phyloP scores from a whole-genome alignment of 2,888 invertebrate genomes.

The Ecdyonurus torrentis region DNA sequence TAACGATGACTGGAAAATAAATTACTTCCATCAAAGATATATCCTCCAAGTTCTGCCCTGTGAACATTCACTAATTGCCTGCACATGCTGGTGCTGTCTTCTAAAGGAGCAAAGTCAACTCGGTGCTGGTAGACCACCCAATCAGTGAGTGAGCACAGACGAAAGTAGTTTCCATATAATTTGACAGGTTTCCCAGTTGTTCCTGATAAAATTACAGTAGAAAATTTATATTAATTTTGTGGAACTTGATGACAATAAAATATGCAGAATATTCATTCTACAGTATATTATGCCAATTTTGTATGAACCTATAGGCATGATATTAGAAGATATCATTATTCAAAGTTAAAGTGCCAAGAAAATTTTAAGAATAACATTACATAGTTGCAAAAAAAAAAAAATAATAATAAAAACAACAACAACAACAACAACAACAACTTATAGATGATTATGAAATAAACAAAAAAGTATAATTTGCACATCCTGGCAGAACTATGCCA shows the following conservation, averaged over 20 bases:
- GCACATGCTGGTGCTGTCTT: slow-evolving; percentile 44
- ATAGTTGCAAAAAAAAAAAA: too few relatives aligned
- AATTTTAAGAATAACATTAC: too few relatives aligned
- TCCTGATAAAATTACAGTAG: not conserved
- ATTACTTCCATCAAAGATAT: slow-evolving; percentile 20
- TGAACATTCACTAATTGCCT: slow-evolving; percentile 42
- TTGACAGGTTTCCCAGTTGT: not conserved
- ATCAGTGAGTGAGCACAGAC: slow-evolving; percentile 36
- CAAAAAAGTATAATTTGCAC: too few relatives aligned
- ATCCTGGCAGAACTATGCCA: too few relatives aligned
- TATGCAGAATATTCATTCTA: not conserved
- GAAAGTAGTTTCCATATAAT: slow-evolving; percentile 46
- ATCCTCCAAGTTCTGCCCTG: slow-evolving; percentile 33
- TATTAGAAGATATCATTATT: too few relatives aligned
- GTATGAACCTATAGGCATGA: too few relatives aligned
- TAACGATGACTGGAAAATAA: slow-evolving; percentile 12
- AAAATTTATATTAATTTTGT: too few relatives aligned
- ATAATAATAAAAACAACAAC: too few relatives aligned
- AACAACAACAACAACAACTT: too few relatives aligned
- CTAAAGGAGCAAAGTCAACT: slow-evolving; percentile 54
- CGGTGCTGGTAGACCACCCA: slow-evolving; percentile 62
- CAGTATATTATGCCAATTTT: not conserved
- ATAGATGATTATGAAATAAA: too few relatives aligned
- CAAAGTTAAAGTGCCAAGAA: too few relatives aligned
- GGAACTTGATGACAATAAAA: too few relatives aligned